Conservation (phyloP, 2,113 vertebrate genomes). For the Willisornis vidua region DNA sequence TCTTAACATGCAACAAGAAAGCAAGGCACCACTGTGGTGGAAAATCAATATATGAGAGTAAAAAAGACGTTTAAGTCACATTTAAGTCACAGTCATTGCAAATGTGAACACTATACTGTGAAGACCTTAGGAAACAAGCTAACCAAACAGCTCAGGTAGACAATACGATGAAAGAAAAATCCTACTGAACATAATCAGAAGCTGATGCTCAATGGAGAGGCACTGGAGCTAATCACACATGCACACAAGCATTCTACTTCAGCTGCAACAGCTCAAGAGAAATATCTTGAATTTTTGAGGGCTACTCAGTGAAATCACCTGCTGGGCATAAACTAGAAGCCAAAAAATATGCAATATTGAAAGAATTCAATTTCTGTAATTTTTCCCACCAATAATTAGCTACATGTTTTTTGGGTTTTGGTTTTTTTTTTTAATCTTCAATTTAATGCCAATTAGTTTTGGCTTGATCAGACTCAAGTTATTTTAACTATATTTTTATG, state of each 20-base stretch:
- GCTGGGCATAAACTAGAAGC: neutral
- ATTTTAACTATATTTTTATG: neutral
- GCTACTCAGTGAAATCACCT: neutral
- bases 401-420: neutral
- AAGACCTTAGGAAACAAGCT: neutral
- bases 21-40: neutral
- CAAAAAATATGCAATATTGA: neutral
- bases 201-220: neutral
- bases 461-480: neutral
- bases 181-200: neutral
- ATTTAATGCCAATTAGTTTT: neutral
- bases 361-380: neutral
- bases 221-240: neutral
- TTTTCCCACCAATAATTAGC: neutral
- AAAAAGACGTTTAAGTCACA: neutral
- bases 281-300: slow-evolving; percentile 9
- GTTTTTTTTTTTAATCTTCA: neutral
- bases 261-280: neutral
- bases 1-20: neutral
- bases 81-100: neutral
- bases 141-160: neutral
- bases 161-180: neutral
- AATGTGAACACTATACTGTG: neutral
- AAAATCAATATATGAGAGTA: neutral
- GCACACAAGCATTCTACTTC: neutral